Percentiles rank a stretch among this genome's conserved stretches.
These are phyloP conservation scores for Gisinianus flammeolus DNA, from an alignment of 2,888 invertebrate species.

Conservation along the genomic window DNA sequence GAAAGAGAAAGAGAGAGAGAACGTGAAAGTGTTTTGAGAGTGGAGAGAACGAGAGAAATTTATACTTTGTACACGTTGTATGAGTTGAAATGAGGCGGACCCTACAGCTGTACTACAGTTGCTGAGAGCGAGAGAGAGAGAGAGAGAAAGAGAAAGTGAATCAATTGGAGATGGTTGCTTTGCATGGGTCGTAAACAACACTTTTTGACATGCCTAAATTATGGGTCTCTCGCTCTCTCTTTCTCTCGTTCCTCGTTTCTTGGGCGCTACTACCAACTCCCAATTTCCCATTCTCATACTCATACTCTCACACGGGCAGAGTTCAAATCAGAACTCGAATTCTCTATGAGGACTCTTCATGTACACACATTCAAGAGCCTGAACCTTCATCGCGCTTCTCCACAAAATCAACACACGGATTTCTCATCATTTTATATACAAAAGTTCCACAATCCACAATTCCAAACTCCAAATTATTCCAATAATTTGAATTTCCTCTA, in stretches of 20 bases:
- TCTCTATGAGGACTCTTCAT: no score
- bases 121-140: not conserved
- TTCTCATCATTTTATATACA: no score
- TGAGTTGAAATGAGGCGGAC: slow-evolving; percentile 5
- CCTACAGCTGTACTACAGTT: not conserved
- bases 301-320: no score
- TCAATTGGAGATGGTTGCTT: slow-evolving; percentile 47
- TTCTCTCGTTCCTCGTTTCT: not conserved
- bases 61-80: not conserved
- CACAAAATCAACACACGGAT: no score
- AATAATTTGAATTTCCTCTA: no score
- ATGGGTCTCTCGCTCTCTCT: slow-evolving; percentile 34
- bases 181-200: slow-evolving; percentile 52
- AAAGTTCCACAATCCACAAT: no score
- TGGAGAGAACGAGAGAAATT: not conserved
- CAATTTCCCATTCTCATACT: no score
- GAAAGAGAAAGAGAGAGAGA: not conserved
- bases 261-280: not conserved
- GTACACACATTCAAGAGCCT: no score
- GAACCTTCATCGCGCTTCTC: no score
- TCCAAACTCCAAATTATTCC: no score
- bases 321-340: no score
- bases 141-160: slow-evolving; percentile 14
- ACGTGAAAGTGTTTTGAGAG: not conserved
- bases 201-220: slow-evolving; percentile 51